Evolutionary conservation across 1,140 invertebrate species (phyloP).

Genomic region (Brachionus rubens): DNA sequence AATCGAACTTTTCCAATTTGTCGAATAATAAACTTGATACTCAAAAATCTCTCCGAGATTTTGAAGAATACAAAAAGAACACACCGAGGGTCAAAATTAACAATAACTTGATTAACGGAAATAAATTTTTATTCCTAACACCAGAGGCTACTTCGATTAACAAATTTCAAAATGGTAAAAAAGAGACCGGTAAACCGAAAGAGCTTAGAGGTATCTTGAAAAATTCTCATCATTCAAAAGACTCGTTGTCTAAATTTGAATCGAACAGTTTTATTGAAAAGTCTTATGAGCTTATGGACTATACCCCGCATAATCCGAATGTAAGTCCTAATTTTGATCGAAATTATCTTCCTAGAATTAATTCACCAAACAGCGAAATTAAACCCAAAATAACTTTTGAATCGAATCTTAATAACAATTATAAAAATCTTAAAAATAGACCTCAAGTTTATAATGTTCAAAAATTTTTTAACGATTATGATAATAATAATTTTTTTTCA

Average conservation of each 20-base stretch:
- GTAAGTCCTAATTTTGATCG: slow-evolving; percentile 5
- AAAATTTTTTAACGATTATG: not conserved
- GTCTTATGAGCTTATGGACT: not conserved
- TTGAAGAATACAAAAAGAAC: not conserved
- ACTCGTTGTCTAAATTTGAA: not conserved
- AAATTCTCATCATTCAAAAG: not conserved
- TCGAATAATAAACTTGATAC: not conserved
- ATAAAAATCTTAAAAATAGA: not conserved
- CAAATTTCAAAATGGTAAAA: not conserved
- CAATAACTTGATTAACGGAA: not conserved
- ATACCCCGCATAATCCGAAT: not conserved
- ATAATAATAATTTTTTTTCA: not conserved
- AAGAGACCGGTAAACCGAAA: not conserved
- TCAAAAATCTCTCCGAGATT: not conserved
- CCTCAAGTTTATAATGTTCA: not conserved
- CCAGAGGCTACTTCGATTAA: slow-evolving; percentile 25
- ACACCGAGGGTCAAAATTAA: not conserved
- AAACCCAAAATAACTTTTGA: not conserved
- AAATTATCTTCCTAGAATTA: not conserved
- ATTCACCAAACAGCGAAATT: not conserved
- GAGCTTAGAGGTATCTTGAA: not conserved
- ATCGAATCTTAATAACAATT: not conserved
- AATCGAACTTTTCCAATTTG: slow-evolving; percentile 17
- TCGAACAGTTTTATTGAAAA: not conserved
- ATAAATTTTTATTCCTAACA: slow-evolving; percentile 8